Evolutionary conservation across 2,888 invertebrate genomes (phyloP).

Genomic region (Drosophila villosipedis): DNA sequence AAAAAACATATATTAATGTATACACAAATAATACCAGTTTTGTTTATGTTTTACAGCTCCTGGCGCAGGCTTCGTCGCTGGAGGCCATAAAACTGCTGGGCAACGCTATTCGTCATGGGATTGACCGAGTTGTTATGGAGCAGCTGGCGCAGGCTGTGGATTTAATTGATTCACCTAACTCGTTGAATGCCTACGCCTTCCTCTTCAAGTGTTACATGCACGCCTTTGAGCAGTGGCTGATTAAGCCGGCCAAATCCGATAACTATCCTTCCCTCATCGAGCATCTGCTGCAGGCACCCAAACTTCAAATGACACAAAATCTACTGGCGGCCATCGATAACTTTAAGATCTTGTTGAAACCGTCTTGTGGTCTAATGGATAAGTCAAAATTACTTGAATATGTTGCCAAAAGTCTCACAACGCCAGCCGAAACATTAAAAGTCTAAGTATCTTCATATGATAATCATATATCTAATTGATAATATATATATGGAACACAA

Average conservation of each 20-base stretch:
- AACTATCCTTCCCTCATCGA: constrained; percentile 28
- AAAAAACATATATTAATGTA: not conserved
- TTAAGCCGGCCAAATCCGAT: not conserved
- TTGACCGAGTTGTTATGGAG: constrained; percentile 22
- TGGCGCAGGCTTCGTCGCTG: constrained; percentile 14
- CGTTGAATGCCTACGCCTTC: constrained; percentile 7
- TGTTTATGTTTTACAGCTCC: constrained; percentile 18
- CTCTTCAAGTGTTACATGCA: constrained; percentile 39
- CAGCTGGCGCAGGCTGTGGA: constrained; percentile 10
- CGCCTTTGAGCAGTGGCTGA: constrained; percentile 13
- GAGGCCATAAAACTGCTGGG: constrained; percentile 30
- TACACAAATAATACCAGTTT: not conserved
- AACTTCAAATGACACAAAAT: constrained; percentile 2
- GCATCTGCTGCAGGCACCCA: constrained; percentile 29
- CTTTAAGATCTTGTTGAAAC: constrained; percentile 11
- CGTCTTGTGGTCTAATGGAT: constrained; percentile 2
- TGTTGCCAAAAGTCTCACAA: constrained; percentile 15
- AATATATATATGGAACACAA: not conserved
- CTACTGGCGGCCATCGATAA: constrained; percentile 5
- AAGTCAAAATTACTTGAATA: not conserved
- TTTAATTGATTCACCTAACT: accelerated
- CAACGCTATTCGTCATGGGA: not conserved
- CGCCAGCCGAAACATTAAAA: constrained; percentile 1
- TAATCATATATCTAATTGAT: not conserved
- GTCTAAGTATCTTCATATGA: constrained; percentile 4